Evolutionary conservation across 2,888 invertebrate species (phyloP), one percentile per base, ranked within the genome.

Genomic region (Idaea straminata): DNA sequence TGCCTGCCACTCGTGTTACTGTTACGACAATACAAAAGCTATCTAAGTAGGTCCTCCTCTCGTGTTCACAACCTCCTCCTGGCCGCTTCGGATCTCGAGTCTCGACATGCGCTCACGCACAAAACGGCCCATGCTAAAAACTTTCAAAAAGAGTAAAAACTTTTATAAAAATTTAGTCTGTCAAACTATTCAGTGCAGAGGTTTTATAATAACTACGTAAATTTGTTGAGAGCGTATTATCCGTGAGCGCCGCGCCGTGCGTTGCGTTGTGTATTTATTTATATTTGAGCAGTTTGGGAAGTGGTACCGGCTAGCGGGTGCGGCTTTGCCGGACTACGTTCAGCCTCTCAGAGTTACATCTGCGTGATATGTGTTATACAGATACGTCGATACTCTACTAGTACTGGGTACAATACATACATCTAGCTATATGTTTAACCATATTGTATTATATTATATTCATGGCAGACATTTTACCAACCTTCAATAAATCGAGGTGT

Each of bases 281-380:
- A 68, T 70, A 74, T 70, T 86, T 87, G 90, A 88, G 90, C 87
- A 81, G 76, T 64, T 66, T 65, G 71, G 69, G 77, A 74, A 71
- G 73, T 76, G 76, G 83, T 84, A 16, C 58, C 58, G 58, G 58
- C 58, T 58, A n/a, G 58, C 59, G 59, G 59, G 25, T 59, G 59
- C 83, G 83, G 81, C 76, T 70, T 71, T 67, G 71, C 82, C 85
- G 81, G 83, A 82, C 84, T 85, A 84, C 83, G 73, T 68, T 86
- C 88, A 89, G 88, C 88, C 88, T 88, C 87, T 83, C 85, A 81
- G 78, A 79, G 77, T 81, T 83, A 82, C 84, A 85, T 90, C 87
- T 85, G 86, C 86, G 85, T 92, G 92, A 92, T 92, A 92, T 92
- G 92, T 92, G 84, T 85, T 81, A 83, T 84, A 89, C 84, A 91